Evolutionary conservation across 2,888 invertebrate genomes (phyloP).

Genomic region (Caenorhabditis becei): DNA sequence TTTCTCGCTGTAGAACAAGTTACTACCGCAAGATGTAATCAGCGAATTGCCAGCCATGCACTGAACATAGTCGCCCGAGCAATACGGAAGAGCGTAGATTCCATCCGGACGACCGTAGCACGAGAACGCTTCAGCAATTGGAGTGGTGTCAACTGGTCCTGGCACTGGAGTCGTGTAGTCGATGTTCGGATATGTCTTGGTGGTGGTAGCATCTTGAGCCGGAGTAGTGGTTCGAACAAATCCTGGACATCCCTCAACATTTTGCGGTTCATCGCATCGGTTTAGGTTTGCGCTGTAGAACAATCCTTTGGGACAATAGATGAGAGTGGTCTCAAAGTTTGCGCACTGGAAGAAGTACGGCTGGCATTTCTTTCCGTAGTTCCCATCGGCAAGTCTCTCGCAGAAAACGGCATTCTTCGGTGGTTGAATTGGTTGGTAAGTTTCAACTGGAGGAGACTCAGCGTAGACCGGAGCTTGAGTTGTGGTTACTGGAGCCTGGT

Average conservation of each 20-base stretch:
- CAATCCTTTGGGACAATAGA: slow-evolving; percentile 70
- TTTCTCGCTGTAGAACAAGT: slow-evolving; percentile 66
- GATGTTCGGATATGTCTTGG: slow-evolving; percentile 31
- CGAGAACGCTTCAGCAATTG: slow-evolving; percentile 51
- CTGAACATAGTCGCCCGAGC: slow-evolving; percentile 66
- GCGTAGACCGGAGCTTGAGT: slow-evolving; percentile 13
- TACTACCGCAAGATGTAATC: slow-evolving; percentile 43
- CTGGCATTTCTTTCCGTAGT: slow-evolving; percentile 59
- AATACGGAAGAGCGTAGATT: slow-evolving; percentile 67
- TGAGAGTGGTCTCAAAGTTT: slow-evolving; percentile 40
- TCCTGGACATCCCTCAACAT: slow-evolving; percentile 70
- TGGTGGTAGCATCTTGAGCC: slow-evolving; percentile 11
- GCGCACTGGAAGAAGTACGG: slow-evolving; percentile 55
- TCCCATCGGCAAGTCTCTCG: slow-evolving; percentile 62
- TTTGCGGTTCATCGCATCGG: slow-evolving; percentile 65
- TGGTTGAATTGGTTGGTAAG: slow-evolving; percentile 17
- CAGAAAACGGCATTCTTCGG: slow-evolving; percentile 53
- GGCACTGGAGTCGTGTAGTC: slow-evolving; percentile 45
- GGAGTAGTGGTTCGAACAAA: slow-evolving; percentile 39
- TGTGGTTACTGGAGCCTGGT: not conserved
- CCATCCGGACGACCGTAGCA: slow-evolving; percentile 63
- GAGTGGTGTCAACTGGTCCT: slow-evolving; percentile 40
- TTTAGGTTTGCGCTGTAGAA: slow-evolving; percentile 62
- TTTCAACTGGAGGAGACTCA: slow-evolving; percentile 23
- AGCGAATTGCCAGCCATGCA: slow-evolving; percentile 60